A percentile compares a stretch with the other conserved stretches of the same genome.
Conservation (phyloP, 2,888 invertebrate species). For the Bellardia pandia region DNA sequence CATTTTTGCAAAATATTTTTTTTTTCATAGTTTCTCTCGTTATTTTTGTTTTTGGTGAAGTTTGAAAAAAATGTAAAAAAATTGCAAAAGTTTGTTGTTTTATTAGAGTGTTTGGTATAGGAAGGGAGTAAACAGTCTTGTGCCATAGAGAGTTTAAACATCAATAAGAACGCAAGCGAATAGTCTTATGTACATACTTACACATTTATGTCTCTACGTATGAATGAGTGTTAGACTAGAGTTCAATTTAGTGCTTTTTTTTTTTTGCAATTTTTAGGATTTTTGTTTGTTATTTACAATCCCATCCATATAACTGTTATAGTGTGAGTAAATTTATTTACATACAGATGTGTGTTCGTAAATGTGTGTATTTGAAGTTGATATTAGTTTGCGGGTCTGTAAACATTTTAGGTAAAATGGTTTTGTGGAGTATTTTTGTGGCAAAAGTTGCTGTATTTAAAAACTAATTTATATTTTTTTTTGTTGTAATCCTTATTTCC, state of each 20-base stretch:
- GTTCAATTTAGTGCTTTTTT: conserved; percentile 58
- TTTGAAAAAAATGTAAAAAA: conserved; percentile 13
- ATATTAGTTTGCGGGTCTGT: conserved; percentile 40
- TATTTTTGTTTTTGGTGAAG: conserved; percentile 43
- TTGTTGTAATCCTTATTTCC: neutral
- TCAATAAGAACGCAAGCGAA: conserved; percentile 25
- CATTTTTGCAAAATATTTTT: conserved; percentile 56
- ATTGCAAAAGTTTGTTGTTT: conserved; percentile 38
- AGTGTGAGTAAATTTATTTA: neutral
- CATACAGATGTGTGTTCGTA: neutral
- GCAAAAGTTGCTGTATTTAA: conserved; percentile 66
- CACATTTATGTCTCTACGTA: conserved; percentile 38
- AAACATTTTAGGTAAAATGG: conserved; percentile 44
- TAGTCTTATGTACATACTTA: conserved; percentile 11
- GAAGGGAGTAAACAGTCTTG: neutral
- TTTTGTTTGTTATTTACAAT: conserved; percentile 23
- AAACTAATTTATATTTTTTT: conserved; percentile 63
- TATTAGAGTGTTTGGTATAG: conserved; percentile 23
- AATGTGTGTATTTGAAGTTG: conserved; percentile 9
- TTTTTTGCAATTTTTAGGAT: conserved; percentile 30
- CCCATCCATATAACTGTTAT: conserved; percentile 22
- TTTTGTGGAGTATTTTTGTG: conserved; percentile 55
- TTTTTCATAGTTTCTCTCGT: conserved; percentile 24
- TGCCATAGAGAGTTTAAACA: conserved; percentile 29
- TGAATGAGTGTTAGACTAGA: conserved; percentile 51